A percentile compares a stretch with the other conserved stretches of the same genome.
phyloP scores from a whole-genome alignment of 2,797 vertebrate genomes.

The Cyclura pinguis region DNA sequence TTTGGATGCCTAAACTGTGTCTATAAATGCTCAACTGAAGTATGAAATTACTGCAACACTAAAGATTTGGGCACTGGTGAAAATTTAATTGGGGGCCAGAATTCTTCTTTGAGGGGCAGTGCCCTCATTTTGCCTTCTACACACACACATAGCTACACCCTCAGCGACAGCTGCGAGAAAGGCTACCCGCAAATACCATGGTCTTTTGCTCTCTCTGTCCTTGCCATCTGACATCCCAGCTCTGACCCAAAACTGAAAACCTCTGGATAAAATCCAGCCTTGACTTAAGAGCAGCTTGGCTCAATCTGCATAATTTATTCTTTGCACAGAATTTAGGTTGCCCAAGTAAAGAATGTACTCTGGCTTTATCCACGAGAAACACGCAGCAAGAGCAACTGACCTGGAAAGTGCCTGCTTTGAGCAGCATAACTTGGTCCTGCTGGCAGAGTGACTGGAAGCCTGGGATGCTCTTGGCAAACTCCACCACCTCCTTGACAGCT shows the following conservation, averaged over 20 bases:
- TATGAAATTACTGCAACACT: too few relatives aligned
- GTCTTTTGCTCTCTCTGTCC: background rate
- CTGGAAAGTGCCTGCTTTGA: conserved; percentile 90
- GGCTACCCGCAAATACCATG: background rate
- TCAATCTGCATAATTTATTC: background rate
- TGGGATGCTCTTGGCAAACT: conserved; percentile 89
- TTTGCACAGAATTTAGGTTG: background rate
- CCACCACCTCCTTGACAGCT: conserved; percentile 88
- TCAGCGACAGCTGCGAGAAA: background rate
- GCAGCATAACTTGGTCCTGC: conserved; percentile 88
- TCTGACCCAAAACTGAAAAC: background rate
- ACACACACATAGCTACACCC: too few relatives aligned
- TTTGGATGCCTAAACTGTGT: too few relatives aligned
- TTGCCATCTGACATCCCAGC: background rate
- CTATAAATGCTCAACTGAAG: too few relatives aligned
- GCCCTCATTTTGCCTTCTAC: too few relatives aligned
- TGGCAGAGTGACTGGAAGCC: conserved; percentile 86
- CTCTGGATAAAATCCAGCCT: background rate
- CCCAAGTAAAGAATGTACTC: background rate
- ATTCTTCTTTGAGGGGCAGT: too few relatives aligned
- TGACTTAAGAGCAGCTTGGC: background rate
- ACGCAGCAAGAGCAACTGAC: conserved; percentile 64
- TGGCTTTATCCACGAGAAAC: too few relatives aligned
- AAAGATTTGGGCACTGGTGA: too few relatives aligned
- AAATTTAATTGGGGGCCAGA: too few relatives aligned